Evolutionary conservation across 2,888 invertebrate genomes (phyloP).

Genomic region (Acanthosepion lycidas): DNA sequence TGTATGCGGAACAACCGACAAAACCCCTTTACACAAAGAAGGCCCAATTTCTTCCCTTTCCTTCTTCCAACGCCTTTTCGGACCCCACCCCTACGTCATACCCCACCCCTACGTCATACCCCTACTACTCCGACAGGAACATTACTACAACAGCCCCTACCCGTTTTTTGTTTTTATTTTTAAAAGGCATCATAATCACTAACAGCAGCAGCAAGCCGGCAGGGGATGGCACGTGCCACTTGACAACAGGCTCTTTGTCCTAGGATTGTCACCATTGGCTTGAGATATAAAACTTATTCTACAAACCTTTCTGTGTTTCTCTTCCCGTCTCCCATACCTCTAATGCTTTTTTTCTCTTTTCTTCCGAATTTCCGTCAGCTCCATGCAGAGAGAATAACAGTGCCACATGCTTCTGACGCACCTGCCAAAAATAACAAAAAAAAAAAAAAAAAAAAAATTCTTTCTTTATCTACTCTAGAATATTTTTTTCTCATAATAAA

Average conservation of each 20-base stretch:
- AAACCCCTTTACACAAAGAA: background rate
- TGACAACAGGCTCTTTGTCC: background rate
- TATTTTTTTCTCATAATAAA: background rate
- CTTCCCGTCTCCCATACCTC: background rate
- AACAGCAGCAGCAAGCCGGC: background rate
- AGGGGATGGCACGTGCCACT: background rate
- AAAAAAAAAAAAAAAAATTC: too few species aligned
- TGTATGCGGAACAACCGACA: background rate
- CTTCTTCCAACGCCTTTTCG: background rate
- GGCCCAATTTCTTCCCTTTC: background rate
- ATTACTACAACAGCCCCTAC: too few species aligned
- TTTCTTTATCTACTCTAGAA: background rate
- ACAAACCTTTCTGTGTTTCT: background rate
- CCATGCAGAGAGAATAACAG: background rate
- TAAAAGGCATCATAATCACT: background rate
- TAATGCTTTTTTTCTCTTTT: background rate
- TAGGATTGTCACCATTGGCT: background rate
- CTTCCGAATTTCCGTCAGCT: too few species aligned
- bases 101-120: too few species aligned
- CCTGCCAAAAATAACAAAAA: background rate
- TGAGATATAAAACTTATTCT: background rate
- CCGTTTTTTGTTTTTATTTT: background rate
- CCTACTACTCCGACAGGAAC: too few species aligned
- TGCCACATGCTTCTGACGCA: background rate
- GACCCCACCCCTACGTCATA: background rate